phyloP scores from a whole-genome alignment of 2,113 vertebrate genomes.

The Brevimyrus niger region DNA sequence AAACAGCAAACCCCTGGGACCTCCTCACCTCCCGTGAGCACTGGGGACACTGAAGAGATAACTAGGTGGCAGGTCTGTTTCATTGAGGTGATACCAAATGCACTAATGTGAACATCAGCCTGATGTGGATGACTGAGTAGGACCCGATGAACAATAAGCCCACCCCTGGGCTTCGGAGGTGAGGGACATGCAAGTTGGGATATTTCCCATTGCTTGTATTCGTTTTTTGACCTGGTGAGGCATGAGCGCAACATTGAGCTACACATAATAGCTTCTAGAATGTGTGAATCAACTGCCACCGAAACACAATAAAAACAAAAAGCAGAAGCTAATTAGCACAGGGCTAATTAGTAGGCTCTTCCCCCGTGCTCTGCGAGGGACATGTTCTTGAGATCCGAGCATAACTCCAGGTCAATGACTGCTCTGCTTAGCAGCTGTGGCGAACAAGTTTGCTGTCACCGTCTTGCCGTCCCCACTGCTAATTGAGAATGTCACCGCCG shows the following conservation, averaged over 20 bases:
- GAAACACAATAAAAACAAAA: not conserved
- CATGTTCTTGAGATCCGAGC: slow-evolving; percentile 29
- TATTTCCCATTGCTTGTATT: not conserved
- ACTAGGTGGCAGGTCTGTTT: not conserved
- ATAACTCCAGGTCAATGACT: slow-evolving; percentile 37
- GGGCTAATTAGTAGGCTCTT: slow-evolving; percentile 31
- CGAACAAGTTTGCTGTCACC: slow-evolving; percentile 29
- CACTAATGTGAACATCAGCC: not conserved
- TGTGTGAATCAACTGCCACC: slow-evolving; percentile 19
- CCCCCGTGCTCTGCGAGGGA: slow-evolving; percentile 26
- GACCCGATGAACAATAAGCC: not conserved
- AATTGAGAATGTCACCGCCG: slow-evolving; percentile 29
- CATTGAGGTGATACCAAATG: not conserved
- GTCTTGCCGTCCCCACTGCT: slow-evolving; percentile 22
- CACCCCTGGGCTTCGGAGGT: not conserved
- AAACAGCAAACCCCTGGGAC: not conserved
- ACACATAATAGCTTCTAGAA: not conserved
- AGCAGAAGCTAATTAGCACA: slow-evolving; percentile 22
- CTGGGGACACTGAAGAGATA: not conserved
- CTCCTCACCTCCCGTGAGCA: not conserved
- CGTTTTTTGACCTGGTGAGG: not conserved
- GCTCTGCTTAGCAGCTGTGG: slow-evolving; percentile 30
- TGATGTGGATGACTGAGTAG: not conserved
- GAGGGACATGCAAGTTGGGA: not conserved
- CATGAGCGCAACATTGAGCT: not conserved